Conservation (phyloP, 2,113 vertebrate species). For the Syrrhaptes paradoxus region DNA sequence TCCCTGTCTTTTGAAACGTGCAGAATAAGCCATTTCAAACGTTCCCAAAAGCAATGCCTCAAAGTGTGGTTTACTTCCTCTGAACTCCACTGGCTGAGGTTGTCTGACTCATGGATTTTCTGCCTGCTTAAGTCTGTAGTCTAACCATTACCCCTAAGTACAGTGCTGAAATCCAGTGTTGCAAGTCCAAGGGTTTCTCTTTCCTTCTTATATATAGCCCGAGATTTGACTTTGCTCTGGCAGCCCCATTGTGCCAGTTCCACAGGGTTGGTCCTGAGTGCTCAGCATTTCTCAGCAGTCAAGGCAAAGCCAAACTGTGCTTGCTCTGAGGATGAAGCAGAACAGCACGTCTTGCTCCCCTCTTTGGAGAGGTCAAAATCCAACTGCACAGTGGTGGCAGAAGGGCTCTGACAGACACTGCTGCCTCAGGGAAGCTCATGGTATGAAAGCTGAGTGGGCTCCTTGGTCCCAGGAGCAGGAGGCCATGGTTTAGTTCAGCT, state of each 20-base stretch:
- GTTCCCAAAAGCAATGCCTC: neutral
- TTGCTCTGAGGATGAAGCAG: neutral
- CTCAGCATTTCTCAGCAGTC: neutral
- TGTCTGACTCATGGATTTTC: neutral
- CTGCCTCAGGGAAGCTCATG: neutral
- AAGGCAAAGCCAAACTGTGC: neutral
- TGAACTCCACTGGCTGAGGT: neutral
- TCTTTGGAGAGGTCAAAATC: neutral
- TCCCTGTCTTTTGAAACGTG: neutral
- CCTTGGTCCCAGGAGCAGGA: neutral
- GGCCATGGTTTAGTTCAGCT: neutral
- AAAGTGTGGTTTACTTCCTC: neutral
- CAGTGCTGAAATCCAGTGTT: neutral
- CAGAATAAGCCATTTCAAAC: neutral
- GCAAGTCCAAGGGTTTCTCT: neutral
- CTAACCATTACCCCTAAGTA: neutral
- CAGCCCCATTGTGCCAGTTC: accelerated
- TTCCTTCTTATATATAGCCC: neutral
- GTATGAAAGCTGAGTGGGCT: neutral
- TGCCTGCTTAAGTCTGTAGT: neutral
- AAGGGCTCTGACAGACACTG: neutral
- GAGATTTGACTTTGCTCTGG: neutral
- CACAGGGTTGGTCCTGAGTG: accelerated
- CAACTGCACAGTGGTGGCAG: neutral
- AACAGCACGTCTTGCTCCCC: neutral